These are phyloP conservation scores for Proteles cristata DNA, from an alignment of 2,113 vertebrate species.

Conservation along the genomic window DNA sequence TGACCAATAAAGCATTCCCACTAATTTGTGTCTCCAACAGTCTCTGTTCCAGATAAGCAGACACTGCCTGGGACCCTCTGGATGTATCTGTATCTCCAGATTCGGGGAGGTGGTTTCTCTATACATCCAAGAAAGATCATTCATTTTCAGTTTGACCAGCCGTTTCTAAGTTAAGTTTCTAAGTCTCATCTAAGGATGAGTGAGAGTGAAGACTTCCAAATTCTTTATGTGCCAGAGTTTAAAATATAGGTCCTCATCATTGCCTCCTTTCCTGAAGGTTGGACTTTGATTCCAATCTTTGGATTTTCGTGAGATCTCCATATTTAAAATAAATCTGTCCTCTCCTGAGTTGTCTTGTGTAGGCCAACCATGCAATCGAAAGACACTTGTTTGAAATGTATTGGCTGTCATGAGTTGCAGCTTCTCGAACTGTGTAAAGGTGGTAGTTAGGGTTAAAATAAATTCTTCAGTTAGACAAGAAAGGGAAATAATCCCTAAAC, in stretches of 20 bases:
- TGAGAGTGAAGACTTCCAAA: neutral
- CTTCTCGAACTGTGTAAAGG: neutral
- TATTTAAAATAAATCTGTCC: neutral
- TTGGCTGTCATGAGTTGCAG: neutral
- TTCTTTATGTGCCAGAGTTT: neutral
- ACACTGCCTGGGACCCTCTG: neutral
- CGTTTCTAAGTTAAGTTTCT: neutral
- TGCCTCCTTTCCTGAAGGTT: neutral
- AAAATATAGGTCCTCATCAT: neutral
- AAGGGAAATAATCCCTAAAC: neutral
- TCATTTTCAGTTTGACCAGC: neutral
- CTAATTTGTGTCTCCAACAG: neutral
- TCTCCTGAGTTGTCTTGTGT: neutral
- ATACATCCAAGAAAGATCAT: neutral
- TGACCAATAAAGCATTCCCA: neutral
- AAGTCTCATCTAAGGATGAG: neutral
- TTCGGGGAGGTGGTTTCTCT: neutral
- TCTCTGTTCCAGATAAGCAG: neutral
- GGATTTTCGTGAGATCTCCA: neutral
- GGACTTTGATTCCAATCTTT: neutral
- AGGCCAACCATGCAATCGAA: neutral
- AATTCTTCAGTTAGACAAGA: neutral
- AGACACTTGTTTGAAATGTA: neutral
- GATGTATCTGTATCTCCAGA: neutral
- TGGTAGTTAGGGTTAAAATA: neutral